Evolutionary conservation across 2,888 invertebrate genomes (phyloP).

Genomic region (Philonicus albiceps): DNA sequence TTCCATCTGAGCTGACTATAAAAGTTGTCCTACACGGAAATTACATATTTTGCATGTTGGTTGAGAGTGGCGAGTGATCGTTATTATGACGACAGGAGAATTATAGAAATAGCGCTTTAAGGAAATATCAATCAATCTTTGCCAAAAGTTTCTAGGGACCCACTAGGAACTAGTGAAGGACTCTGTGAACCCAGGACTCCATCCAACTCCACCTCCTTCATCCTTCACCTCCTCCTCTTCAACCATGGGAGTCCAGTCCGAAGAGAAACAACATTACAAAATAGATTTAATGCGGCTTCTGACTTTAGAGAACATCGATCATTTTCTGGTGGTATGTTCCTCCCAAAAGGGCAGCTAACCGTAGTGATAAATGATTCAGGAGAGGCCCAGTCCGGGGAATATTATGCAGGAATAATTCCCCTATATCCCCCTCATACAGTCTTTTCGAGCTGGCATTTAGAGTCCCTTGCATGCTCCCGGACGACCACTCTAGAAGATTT

Average conservation of each 20-base stretch:
- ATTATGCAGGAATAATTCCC: slow-evolving; percentile 13
- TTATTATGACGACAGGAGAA: neutral
- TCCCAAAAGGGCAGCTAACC: slow-evolving; percentile 32
- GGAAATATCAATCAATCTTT: slow-evolving; percentile 42
- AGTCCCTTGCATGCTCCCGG: neutral
- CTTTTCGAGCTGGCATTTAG: neutral
- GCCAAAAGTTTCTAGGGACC: neutral
- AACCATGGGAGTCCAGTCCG: neutral
- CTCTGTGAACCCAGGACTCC: neutral
- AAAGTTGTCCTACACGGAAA: slow-evolving; percentile 12
- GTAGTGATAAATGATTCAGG: slow-evolving; percentile 39
- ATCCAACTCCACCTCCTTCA: neutral
- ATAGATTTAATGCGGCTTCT: slow-evolving; percentile 41
- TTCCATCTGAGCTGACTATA: slow-evolving; percentile 11
- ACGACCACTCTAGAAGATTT: neutral
- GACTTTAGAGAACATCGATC: slow-evolving; percentile 42
- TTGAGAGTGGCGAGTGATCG: neutral
- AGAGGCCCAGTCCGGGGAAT: neutral
- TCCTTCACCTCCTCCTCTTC: neutral
- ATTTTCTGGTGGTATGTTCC: slow-evolving; percentile 27
- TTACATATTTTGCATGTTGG: slow-evolving; percentile 12
- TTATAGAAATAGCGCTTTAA: slow-evolving; percentile 9
- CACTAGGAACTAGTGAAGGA: neutral
- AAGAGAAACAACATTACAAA: slow-evolving; percentile 31
- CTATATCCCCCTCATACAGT: neutral